Evolutionary conservation across 2,888 invertebrate species (phyloP).

Genomic region (Pyralis farinalis): DNA sequence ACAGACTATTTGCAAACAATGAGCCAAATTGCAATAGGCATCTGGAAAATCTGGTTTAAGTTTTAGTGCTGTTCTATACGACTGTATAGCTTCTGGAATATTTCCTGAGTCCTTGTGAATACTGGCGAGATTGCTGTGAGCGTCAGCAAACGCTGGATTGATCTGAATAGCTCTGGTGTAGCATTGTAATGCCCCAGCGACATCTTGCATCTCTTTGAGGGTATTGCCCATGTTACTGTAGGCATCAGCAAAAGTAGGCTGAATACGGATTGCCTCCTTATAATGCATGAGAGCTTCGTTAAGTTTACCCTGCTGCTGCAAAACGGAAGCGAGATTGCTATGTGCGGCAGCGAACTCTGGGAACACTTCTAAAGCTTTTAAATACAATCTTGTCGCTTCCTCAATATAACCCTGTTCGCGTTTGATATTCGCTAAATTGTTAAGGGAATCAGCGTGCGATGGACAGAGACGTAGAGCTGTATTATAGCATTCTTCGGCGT

Average conservation of each 20-base stretch:
- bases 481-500: slow-evolving; percentile 99
- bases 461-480: slow-evolving; percentile 97
- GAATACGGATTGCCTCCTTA: slow-evolving; percentile 99
- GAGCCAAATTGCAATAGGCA: slow-evolving; percentile 99
- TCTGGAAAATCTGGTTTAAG: slow-evolving; percentile 99
- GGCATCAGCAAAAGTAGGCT: slow-evolving; percentile 99
- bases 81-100: slow-evolving; percentile 99
- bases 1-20: slow-evolving; percentile 99
- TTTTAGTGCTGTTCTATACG: slow-evolving; percentile 97
- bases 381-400: slow-evolving; percentile 97
- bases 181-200: slow-evolving; percentile 97
- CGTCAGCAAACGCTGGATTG: slow-evolving; percentile 99
- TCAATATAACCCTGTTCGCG: slow-evolving; percentile 99
- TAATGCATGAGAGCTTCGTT: slow-evolving; percentile 99
- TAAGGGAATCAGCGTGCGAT: slow-evolving; percentile 98
- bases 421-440: slow-evolving; percentile 99
- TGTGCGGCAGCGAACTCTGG: slow-evolving; percentile 99
- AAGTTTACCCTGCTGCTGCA: slow-evolving; percentile 98
- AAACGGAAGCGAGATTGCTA: slow-evolving; percentile 98
- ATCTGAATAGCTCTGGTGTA: slow-evolving; percentile 99
- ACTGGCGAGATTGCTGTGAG: slow-evolving; percentile 98
- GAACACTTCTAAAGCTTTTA: slow-evolving; percentile 96
- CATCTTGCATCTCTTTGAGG: slow-evolving; percentile 99
- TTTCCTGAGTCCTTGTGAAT: slow-evolving; percentile 99
- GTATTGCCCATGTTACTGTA: slow-evolving; percentile 99